Evolutionary conservation across 2,797 vertebrate species (phyloP), one percentile per base, ranked within the genome.

Genomic region (Melopsittacus undulatus): DNA sequence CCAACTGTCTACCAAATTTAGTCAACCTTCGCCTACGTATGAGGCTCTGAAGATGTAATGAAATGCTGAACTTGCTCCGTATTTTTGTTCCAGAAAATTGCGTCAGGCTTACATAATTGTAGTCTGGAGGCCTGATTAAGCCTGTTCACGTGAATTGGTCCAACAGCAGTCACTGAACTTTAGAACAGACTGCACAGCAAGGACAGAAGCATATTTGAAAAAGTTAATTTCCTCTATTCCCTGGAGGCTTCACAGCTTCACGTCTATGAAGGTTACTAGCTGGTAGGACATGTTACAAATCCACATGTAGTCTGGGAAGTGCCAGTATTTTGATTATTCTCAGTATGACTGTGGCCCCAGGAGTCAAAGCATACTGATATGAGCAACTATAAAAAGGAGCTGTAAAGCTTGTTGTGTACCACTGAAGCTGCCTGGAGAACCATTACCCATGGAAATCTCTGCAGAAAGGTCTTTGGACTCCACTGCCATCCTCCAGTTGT

Each of bases 341-440:
- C 7, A 3, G 75, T 89, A 69, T 95, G 95, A 90, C 61, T 79
- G 80, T 85, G 86, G 85, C 92, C 84, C 63, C 18, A 2, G 87
- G 94, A 96, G 62, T 79, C 87, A 87, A 94, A 94, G 86, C 84
- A 68, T 68, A 74, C 72, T 89, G 82, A 89, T 93, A 83, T 3
- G 23, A 86, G 59, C 63, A 63, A 62, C 83, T 95, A 90, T 85
- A 94, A 87, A 95, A 96, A 93, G 87, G 87, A 94, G 46, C 80
- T 79, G 59, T 56, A 75, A 89, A 87, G 74, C 69, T 83, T 84
- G 64, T 69, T 94, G 62, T 87, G 38, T 43, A 72, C 34, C 66
- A 38, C 51, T 13, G 43, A 63, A 94, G 83, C 66, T 5, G 86
- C 91, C 93, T 93, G 91, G 63, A 96, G 86, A 92, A 92, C 92